Conservation (phyloP, 1,140 invertebrate genomes). For the Proctacanthus coquilletti region DNA sequence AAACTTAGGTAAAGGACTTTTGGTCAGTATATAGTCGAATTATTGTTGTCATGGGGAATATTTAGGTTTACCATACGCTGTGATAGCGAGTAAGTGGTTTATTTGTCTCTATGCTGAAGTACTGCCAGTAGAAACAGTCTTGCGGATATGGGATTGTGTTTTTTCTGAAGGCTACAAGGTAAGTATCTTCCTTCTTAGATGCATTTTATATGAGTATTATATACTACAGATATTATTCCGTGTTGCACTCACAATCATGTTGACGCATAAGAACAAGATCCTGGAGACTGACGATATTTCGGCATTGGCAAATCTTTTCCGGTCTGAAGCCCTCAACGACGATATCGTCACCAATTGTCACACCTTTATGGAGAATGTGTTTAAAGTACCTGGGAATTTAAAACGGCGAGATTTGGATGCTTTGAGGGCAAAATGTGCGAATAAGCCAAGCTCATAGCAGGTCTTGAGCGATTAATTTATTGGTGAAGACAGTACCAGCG, state of each 20-base stretch:
- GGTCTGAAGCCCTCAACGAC: constrained; percentile 45
- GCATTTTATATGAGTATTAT: neutral
- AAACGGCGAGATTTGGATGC: constrained; percentile 39
- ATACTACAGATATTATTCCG: constrained; percentile 44
- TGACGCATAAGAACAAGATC: constrained; percentile 47
- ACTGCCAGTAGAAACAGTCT: constrained; percentile 76
- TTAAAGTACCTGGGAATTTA: constrained; percentile 50
- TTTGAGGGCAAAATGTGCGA: constrained; percentile 35
- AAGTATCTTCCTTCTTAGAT: constrained; percentile 5
- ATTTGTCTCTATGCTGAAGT: constrained; percentile 86
- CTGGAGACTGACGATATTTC: constrained; percentile 51
- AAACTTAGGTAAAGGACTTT: constrained; percentile 36
- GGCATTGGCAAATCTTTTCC: constrained; percentile 53
- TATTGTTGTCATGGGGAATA: too few relatives aligned
- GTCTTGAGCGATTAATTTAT: too few relatives aligned
- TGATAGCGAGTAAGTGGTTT: constrained; percentile 87
- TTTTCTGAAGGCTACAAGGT: constrained; percentile 87
- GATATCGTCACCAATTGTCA: constrained; percentile 56
- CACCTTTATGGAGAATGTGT: constrained; percentile 59
- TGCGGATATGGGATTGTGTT: constrained; percentile 88
- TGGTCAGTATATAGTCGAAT: too few relatives aligned
- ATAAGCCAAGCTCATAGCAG: too few relatives aligned
- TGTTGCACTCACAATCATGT: constrained; percentile 61
- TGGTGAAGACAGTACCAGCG: too few relatives aligned
- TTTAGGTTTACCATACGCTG: constrained; percentile 59